Evolutionary conservation across 2,797 vertebrate species (phyloP), one percentile per base, ranked within the genome.

Genomic region (Loris lydekkerianus): DNA sequence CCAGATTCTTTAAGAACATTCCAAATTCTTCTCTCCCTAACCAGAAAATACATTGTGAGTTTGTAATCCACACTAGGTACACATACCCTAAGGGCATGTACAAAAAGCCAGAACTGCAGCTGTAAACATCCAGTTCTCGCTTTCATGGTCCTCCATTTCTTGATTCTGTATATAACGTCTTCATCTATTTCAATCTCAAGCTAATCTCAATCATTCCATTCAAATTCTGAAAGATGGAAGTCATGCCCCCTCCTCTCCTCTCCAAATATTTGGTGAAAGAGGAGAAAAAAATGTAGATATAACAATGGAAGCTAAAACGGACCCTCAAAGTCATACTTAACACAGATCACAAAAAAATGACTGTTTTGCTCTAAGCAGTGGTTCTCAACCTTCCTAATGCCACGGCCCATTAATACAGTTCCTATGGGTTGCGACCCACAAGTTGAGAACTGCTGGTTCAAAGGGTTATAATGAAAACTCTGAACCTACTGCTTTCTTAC

Each of bases 191-290:
- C 70, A 29, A 37, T 31, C 49, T 87, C 81, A 76, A 83, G 72
- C 21, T 73, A 69, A 88, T 49, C 67, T 93, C 31, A 83, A 25
- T 56, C 63, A 75, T 70, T 67, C 29, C 53, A 80, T n/a, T 94
- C 80, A 89, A 77, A 91, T 89, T 86, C 83, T 93, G 34, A 94
- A 80, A 86, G 49, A 53, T 60, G n/a, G 91, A 87, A 67, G 60
- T 17, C 75, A 90, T 70, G 63, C 17, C 60, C 92, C 46, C 63
- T 72, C 82, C 53, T 86, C 58, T 81, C 25, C 31, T 90, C 85
- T 86, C 81, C 34, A 94, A 81, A 23, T 65, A 77, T 63, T 56
- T 77, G 29, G 31, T 89, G 25, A 78, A 63, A 83, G 14, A 46
- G n/a, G 46, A 87, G 37, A 37, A 56, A 84, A 65, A 84, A 65